Percentiles rank a stretch among this genome's conserved stretches.
These are phyloP conservation scores for Ptiloglossa arizonensis DNA, from an alignment of 1,140 invertebrate genomes.

Conservation along the genomic window DNA sequence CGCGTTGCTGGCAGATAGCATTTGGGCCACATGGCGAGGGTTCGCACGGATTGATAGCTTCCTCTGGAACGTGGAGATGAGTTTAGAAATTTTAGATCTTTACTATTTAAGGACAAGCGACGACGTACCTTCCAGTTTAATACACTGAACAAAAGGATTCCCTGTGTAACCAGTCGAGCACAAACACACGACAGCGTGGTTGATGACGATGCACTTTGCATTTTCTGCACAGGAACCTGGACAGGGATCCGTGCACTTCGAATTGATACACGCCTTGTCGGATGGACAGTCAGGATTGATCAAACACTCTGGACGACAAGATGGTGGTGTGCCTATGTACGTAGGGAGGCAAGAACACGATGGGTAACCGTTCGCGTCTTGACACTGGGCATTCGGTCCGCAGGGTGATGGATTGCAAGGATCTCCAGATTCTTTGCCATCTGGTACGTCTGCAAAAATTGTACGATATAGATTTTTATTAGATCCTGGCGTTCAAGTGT, in stretches of 20 bases:
- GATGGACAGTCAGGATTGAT: conserved; percentile 90
- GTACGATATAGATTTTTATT: neutral
- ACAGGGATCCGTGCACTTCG: conserved; percentile 89
- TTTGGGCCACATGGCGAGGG: conserved; percentile 84
- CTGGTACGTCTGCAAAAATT: conserved; percentile 63
- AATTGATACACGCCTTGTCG: conserved; percentile 88
- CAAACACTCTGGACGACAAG: conserved; percentile 89
- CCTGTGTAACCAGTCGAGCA: conserved; percentile 89
- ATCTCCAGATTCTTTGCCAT: conserved; percentile 80
- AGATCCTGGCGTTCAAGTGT: neutral
- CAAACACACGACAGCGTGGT: conserved; percentile 89
- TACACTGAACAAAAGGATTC: conserved; percentile 88
- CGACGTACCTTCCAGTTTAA: conserved; percentile 73
- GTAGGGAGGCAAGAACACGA: conserved; percentile 88
- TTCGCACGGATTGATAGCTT: conserved; percentile 80
- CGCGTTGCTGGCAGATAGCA: conserved; percentile 81
- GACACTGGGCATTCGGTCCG: conserved; percentile 89
- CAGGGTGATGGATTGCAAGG: conserved; percentile 90
- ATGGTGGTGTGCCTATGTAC: conserved; percentile 87
- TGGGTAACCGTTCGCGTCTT: conserved; percentile 83
- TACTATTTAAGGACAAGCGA: neutral
- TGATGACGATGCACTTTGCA: conserved; percentile 89
- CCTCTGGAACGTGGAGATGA: conserved; percentile 61
- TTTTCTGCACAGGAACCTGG: conserved; percentile 89
- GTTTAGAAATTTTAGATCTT: neutral